Evolutionary conservation across 1,140 invertebrate genomes (phyloP), one percentile per base, ranked within the genome.

Genomic region (Pseudomyrmex concolor): DNA sequence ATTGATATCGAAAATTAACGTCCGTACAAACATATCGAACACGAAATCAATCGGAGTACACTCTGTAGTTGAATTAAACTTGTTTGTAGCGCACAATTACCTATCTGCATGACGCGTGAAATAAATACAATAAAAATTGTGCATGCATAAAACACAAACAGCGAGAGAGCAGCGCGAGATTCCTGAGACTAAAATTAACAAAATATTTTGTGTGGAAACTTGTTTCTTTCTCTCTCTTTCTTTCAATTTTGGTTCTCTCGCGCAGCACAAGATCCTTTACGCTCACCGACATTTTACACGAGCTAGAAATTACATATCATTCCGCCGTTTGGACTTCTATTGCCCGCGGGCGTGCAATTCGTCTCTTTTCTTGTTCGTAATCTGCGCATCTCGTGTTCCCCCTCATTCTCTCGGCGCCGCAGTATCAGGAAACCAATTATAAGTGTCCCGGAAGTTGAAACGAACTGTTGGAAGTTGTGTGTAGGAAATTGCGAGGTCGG

Each of bases 401-500:
- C 82, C n/a, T 70, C 72, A 84, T 82, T 86, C 68, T 67, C 71
- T 70, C 72, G 63, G 63, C 48, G 51, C 55, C 87, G n/a, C 80
- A 68, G 66, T 80, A 80, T 80, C 87, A 87, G 84, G 91, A 91
- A 92, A 92, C 87, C 91, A 92, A 92, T 92, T 92, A 92, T 91
- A 92, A 91, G 90, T 92, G 87, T 89, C 87, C 87, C 84, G 84
- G 85, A 92, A 92, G 90, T 92, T 92, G 76, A 86, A 86, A 89
- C 85, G 84, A 87, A 84, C 76, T 76, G 87, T 34, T 85, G 72
- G 74, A 90, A 90, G 85, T 89, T 87, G 84, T 82, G 77, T 82
- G 80, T 84, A 83, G 89, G 89, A 90, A 89, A 89, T 87, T 84
- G 84, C 70, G 70, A 87, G 85, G 57, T 77, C 81, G 76, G 34